These are phyloP conservation scores for Apodemia mormo DNA, from an alignment of 2,888 invertebrate species.

Conservation along the genomic window DNA sequence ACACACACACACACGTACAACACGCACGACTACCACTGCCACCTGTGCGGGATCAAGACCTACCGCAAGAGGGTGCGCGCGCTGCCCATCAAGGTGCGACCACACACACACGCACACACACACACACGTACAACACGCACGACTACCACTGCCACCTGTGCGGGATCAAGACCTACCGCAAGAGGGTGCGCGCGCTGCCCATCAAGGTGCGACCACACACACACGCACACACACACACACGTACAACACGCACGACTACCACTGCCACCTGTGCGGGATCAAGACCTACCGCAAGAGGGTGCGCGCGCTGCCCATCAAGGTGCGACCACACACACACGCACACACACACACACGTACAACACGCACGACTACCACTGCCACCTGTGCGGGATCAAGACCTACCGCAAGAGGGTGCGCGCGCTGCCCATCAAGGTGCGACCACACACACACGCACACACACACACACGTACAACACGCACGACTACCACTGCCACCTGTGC, in stretches of 20 bases:
- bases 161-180: conserved; percentile 93
- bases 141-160: conserved; percentile 97
- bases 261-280: conserved; percentile 95
- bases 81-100: too few relatives aligned
- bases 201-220: too few relatives aligned
- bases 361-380: conserved; percentile 96
- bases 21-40: conserved; percentile 95
- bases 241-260: conserved; percentile 95
- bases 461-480: conserved; percentile 95
- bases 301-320: too few relatives aligned
- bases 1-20: conserved; percentile 88
- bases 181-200: conserved; percentile 65
- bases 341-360: conserved; percentile 88
- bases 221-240: conserved; percentile 45
- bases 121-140: conserved; percentile 94
- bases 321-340: too few relatives aligned
- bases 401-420: conserved; percentile 84
- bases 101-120: too few relatives aligned
- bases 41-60: conserved; percentile 94
- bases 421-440: too few relatives aligned
- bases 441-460: too few relatives aligned
- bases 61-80: conserved; percentile 85
- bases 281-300: conserved; percentile 91
- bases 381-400: conserved; percentile 94
- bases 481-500: conserved; percentile 96